Base-by-base conservation (phyloP, 1,140 invertebrate species). In the Calliopsis andreniformis region DNA sequence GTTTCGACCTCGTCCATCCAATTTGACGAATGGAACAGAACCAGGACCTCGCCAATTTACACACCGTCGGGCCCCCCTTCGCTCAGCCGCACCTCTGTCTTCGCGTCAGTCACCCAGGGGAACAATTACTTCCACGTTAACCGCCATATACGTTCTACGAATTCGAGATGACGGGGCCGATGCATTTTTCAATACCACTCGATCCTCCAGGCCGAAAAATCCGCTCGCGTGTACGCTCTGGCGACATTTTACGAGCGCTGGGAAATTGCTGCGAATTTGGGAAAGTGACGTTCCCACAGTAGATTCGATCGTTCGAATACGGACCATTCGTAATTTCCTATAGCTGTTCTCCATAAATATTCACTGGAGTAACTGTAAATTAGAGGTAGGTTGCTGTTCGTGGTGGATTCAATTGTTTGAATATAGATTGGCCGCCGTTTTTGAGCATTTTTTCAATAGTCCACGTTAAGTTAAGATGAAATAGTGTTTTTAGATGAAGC, bases 1-100 rank as follows among this genome's bases (percentile, higher is more conserved):
- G 72, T 79, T 79, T 56, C 64, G 14, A 18, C 47, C 16, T 30
- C n/a, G 61, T 43, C 56, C 63, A n/a, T 79, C 45, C 71, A 68
- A 76, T 76, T 75, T 55, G 53, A 53, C 47, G 28, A 61, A 20
- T 5, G 8, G 61, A 67, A 59, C 45, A 45, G 73, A 69, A 70
- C 35, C 30, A 30, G 14, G 8, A 8, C 35, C 20, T 25, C n/a
- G 51, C 18, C 62, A 56, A 75, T 75, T 75, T 39, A 18, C 47
- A 55, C 39, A 5, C 45, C 42, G 51, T 55, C 2, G n/a, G 23
- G 7, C 5, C 12, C 0, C 10, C 0, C 10, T 47, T 18, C 28
- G 51, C 10, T 10, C 43, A 45, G 39, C 7, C 18, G 28, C 39
- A 20, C 12, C 20, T 51, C 68, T 59, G 59, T 51, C 45, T 39